Percentiles rank a stretch among this genome's conserved stretches.
These are phyloP conservation scores for Macroglossus sobrinus DNA, from an alignment of 2,113 vertebrate species.

Conservation along the genomic window DNA sequence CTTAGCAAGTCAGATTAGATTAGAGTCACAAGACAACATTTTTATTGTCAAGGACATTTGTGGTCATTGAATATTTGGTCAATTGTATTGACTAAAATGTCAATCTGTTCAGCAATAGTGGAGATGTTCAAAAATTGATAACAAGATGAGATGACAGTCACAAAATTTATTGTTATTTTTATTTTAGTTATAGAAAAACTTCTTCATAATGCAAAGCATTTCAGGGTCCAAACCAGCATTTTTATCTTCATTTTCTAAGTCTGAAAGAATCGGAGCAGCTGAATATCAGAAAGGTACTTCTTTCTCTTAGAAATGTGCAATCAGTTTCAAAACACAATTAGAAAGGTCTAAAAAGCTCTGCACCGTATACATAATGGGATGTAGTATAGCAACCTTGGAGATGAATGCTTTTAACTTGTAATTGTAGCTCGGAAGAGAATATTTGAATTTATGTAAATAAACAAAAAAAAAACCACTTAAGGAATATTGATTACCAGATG, in stretches of 20 bases:
- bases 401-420: neutral
- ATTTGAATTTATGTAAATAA: neutral
- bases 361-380: neutral
- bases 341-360: neutral
- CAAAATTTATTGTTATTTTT: neutral
- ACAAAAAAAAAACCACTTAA: neutral
- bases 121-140: neutral
- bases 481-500: neutral
- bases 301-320: neutral
- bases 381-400: neutral
- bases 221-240: neutral
- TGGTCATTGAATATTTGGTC: neutral
- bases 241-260: neutral
- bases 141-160: neutral
- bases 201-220: neutral
- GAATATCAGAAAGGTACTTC: neutral
- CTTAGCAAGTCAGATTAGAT: constrained; percentile 47
- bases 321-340: neutral
- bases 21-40: constrained; percentile 56
- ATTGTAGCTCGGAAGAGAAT: neutral
- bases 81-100: neutral
- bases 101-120: neutral
- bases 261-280: neutral
- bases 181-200: neutral
- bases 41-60: constrained; percentile 49